A percentile compares a stretch with the other conserved stretches of the same genome.
phyloP scores from a whole-genome alignment of 1,140 invertebrate genomes.

The Bombus confusus region DNA sequence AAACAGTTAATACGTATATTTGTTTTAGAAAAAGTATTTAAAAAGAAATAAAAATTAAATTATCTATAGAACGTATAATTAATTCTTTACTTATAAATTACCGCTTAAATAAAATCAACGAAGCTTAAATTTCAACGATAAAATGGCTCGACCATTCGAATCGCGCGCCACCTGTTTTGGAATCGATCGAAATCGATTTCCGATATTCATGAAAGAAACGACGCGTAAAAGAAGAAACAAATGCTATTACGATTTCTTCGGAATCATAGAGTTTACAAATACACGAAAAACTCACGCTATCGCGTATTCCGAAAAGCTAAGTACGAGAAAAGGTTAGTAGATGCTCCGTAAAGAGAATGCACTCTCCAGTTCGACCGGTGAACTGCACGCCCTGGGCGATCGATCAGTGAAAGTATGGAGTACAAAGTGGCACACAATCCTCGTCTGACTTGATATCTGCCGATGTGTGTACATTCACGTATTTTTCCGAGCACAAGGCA shows the following conservation, averaged over 20 bases:
- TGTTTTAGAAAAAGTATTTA: not conserved
- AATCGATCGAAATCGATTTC: slow-evolving; percentile 24
- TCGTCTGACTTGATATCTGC: slow-evolving; percentile 32
- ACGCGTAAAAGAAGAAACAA: not conserved
- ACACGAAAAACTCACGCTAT: not conserved
- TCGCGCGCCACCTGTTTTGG: slow-evolving; percentile 13
- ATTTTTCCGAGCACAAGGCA: slow-evolving; percentile 12
- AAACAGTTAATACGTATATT: not conserved
- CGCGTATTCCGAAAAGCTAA: slow-evolving; percentile 27
- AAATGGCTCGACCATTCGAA: not conserved
- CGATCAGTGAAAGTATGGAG: slow-evolving; percentile 63
- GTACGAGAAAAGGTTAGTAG: slow-evolving; percentile 57
- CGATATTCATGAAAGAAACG: not conserved
- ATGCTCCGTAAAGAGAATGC: slow-evolving; percentile 53
- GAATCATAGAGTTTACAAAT: not conserved
- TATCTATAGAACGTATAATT: not conserved
- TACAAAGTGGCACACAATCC: slow-evolving; percentile 46
- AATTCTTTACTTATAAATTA: not conserved
- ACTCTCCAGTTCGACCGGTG: slow-evolving; percentile 40
- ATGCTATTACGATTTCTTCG: not conserved
- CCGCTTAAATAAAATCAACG: not conserved
- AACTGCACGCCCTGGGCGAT: slow-evolving; percentile 47
- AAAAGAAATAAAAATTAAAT: not conserved
- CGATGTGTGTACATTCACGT: not conserved
- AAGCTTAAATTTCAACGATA: not conserved